Conservation (phyloP, 2,113 vertebrate species). For the Cepphus grylle region DNA sequence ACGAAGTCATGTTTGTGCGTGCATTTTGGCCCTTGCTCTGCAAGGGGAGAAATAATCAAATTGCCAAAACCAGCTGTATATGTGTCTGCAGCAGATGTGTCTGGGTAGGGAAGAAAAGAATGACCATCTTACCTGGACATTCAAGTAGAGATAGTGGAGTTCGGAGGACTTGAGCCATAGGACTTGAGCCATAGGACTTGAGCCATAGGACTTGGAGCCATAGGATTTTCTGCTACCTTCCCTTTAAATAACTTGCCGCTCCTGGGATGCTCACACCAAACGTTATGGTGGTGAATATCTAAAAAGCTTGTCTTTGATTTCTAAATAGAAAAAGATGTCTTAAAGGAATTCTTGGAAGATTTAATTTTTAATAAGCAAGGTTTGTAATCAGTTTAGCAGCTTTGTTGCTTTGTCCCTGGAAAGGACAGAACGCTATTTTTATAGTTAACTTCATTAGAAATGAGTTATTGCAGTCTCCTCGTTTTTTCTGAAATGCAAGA, state of each 20-base stretch:
- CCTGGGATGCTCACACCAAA: too few species aligned
- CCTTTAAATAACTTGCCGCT: neutral
- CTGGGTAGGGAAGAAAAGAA: neutral
- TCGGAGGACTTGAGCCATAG: neutral
- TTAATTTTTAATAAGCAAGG: neutral
- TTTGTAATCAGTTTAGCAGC: neutral
- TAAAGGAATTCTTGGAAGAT: neutral
- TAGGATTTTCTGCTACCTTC: neutral
- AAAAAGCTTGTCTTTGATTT: neutral
- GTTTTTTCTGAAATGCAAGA: neutral
- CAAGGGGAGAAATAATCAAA: neutral
- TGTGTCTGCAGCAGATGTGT: neutral
- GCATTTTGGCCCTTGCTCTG: neutral
- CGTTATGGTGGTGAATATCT: rapidly evolving
- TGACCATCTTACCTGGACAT: neutral
- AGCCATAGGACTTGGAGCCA: neutral
- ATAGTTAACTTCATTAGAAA: neutral
- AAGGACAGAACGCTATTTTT: neutral
- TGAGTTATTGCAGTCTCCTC: neutral
- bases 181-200: neutral
- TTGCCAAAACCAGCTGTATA: neutral
- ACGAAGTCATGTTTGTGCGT: neutral
- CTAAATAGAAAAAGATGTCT: neutral
- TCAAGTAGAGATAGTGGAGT: neutral
- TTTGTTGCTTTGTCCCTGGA: neutral